Evolutionary conservation across 2,113 vertebrate genomes (phyloP).

Genomic region (Trichomycterus rosablanca): DNA sequence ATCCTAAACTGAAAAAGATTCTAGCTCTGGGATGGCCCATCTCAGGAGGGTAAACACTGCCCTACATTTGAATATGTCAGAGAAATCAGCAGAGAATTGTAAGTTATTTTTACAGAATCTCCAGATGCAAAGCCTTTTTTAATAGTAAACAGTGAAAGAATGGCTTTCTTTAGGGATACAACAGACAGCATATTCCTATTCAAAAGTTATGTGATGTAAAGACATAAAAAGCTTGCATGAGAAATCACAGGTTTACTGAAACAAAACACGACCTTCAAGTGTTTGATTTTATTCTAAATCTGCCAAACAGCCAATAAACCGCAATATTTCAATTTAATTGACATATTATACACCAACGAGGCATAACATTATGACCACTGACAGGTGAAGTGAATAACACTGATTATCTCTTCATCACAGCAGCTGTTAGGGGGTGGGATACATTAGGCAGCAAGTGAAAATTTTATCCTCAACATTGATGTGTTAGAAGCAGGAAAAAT

Average conservation of each 20-base stretch:
- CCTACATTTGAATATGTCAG: slow-evolving; percentile 40
- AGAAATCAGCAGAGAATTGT: slow-evolving; percentile 30
- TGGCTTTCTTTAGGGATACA: slow-evolving; percentile 36
- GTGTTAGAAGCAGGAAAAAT: no score
- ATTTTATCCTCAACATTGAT: no score
- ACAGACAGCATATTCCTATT: slow-evolving; percentile 33
- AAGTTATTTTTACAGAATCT: slow-evolving; percentile 36
- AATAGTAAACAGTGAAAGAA: slow-evolving; percentile 33
- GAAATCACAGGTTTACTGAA: slow-evolving; percentile 24
- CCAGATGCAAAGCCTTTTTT: slow-evolving; percentile 28
- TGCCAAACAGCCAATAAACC: slow-evolving; percentile 3
- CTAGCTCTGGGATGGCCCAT: slow-evolving; percentile 27
- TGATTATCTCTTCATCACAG: no score
- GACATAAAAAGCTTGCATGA: slow-evolving; percentile 21
- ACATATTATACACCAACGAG: background rate
- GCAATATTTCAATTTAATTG: no score
- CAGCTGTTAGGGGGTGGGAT: no score
- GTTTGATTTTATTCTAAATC: background rate
- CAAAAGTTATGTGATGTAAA: slow-evolving; percentile 37
- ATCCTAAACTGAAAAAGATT: no score
- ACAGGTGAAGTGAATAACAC: no score
- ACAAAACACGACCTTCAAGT: slow-evolving; percentile 34
- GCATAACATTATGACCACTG: no score
- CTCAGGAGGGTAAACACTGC: slow-evolving; percentile 35
- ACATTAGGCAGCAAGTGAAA: no score